Percentiles rank a stretch among this genome's conserved stretches.
Conservation (phyloP, 2,113 vertebrate genomes). For the Ailuropoda melanoleuca region DNA sequence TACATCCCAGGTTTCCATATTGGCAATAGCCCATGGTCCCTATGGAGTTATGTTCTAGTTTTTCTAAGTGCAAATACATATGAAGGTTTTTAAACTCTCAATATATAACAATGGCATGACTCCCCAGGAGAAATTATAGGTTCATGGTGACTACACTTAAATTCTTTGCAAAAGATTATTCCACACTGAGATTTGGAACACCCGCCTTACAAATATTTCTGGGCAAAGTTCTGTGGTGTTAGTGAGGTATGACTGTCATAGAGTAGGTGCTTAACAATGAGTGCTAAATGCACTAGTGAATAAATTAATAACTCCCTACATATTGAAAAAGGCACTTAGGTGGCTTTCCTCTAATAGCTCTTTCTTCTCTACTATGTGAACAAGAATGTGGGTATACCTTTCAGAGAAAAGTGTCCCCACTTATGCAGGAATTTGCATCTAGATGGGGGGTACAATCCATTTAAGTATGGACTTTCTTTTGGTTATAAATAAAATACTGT, state of each 20-base stretch:
- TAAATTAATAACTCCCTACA: background rate
- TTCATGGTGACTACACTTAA: background rate
- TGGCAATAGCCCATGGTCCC: background rate
- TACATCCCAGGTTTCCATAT: background rate
- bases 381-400: background rate
- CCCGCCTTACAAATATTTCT: conserved; percentile 1
- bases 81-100: background rate
- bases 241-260: background rate
- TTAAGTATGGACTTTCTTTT: background rate
- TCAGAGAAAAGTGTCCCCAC: background rate
- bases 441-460: background rate
- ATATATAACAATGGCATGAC: background rate
- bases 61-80: conserved; percentile 23
- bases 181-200: background rate
- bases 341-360: background rate
- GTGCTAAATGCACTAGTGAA: background rate
- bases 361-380: background rate
- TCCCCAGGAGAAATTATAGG: background rate
- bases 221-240: background rate
- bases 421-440: background rate
- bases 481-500: background rate
- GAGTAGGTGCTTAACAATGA: background rate
- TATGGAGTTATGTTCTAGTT: conserved; percentile 21
- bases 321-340: background rate
- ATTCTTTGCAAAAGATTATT: conserved; percentile 29